A percentile compares a stretch with the other conserved stretches of the same genome.
phyloP scores from a whole-genome alignment of 1,140 invertebrate genomes.

The Drosophila nasuta region DNA sequence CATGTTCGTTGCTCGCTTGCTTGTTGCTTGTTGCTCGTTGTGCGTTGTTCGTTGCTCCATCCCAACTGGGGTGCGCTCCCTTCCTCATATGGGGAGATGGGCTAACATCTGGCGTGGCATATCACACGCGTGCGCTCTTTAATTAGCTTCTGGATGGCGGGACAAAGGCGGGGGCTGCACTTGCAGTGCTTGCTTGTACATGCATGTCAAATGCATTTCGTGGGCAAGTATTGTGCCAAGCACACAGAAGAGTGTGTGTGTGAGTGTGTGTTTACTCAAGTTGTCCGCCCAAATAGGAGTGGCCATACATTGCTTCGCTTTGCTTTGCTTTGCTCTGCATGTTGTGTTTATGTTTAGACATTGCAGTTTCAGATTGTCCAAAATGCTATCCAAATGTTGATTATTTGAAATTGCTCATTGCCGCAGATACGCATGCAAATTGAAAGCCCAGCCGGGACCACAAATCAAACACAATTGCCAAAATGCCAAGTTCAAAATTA shows the following conservation, averaged over 20 bases:
- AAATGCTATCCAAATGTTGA: conserved; percentile 56
- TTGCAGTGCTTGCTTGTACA: conserved; percentile 45
- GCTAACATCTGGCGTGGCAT: conserved; percentile 71
- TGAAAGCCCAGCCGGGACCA: conserved; percentile 15
- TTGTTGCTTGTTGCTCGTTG: too few species aligned
- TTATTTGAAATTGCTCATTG: conserved; percentile 42
- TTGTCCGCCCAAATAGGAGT: conserved; percentile 35
- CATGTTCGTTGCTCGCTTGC: conserved; percentile 29
- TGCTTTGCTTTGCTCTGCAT: conserved; percentile 1
- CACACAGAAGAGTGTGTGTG: neutral
- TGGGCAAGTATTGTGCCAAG: conserved; percentile 44
- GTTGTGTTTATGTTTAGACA: conserved; percentile 56
- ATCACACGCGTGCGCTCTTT: conserved; percentile 77
- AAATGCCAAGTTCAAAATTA: conserved; percentile 70
- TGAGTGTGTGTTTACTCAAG: conserved; percentile 57
- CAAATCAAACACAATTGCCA: conserved; percentile 62
- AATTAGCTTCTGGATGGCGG: conserved; percentile 56
- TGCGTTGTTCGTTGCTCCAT: too few species aligned
- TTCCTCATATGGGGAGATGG: conserved; percentile 6
- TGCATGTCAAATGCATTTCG: conserved; percentile 63
- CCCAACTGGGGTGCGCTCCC: conserved; percentile 24
- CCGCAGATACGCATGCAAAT: conserved; percentile 47
- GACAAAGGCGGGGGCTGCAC: neutral
- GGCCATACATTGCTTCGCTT: neutral
- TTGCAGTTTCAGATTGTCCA: conserved; percentile 53